These are phyloP conservation scores for Drosophila simulans DNA, from an alignment of 1,140 invertebrate species.

Conservation along the genomic window DNA sequence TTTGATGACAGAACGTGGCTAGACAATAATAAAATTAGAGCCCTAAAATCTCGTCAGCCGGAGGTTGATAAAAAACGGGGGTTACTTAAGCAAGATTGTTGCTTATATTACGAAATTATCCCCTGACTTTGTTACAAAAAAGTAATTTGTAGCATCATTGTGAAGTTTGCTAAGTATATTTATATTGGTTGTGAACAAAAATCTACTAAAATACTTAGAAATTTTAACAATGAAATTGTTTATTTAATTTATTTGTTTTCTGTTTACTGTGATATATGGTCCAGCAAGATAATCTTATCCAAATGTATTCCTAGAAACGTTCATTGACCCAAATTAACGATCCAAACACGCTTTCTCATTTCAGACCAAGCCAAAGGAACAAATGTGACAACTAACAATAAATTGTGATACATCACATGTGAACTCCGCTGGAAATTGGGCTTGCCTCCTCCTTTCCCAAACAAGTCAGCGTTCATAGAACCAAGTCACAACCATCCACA, in stretches of 20 bases:
- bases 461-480: slow-evolving; percentile 14
- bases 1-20: slow-evolving; percentile 22
- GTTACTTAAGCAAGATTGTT: too few relatives aligned
- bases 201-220: background rate
- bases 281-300: slow-evolving; percentile 11
- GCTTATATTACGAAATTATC: too few relatives aligned
- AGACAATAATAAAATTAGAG: slow-evolving; percentile 7
- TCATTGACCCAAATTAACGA: slow-evolving; percentile 26
- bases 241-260: slow-evolving; percentile 24
- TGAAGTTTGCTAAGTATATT: background rate
- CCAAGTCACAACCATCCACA: slow-evolving; percentile 30
- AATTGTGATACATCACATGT: slow-evolving; percentile 52
- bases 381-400: slow-evolving; percentile 58
- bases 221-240: slow-evolving; percentile 2
- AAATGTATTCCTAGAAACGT: slow-evolving; percentile 9
- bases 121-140: too few relatives aligned
- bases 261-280: background rate
- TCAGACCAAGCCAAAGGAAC: slow-evolving; percentile 51
- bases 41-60: background rate
- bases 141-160: too few relatives aligned
- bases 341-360: slow-evolving; percentile 10
- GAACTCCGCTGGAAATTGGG: slow-evolving; percentile 21
- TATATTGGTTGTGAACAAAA: background rate
- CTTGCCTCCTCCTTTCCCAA: slow-evolving; percentile 8
- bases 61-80: background rate